Conservation (phyloP, 2,113 vertebrate species). For the Pedionomus torquatus region DNA sequence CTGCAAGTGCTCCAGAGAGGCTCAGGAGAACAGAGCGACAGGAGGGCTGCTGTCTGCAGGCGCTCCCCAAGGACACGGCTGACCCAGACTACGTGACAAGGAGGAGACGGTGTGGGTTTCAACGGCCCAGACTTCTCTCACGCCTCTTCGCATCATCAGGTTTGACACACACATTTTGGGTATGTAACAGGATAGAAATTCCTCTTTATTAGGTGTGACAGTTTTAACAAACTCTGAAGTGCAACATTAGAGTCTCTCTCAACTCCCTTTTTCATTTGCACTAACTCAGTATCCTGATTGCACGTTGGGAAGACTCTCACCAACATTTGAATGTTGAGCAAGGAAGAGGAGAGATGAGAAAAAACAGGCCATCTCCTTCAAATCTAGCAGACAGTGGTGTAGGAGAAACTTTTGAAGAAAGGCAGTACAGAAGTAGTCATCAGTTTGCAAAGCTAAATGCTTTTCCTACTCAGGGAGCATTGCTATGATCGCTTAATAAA, state of each 20-base stretch:
- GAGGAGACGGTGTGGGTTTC: rapidly evolving
- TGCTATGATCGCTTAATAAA: neutral
- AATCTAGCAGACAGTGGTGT: neutral
- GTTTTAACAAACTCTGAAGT: neutral
- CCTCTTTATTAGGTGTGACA: neutral
- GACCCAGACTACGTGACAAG: neutral
- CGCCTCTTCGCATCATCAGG: neutral
- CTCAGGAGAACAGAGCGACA: neutral
- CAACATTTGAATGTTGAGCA: neutral
- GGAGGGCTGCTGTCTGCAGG: neutral
- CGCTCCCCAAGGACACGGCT: neutral
- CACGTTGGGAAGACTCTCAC: neutral
- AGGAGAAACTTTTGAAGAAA: neutral
- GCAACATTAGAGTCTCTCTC: neutral
- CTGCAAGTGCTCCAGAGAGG: neutral
- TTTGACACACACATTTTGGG: neutral
- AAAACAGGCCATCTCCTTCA: neutral
- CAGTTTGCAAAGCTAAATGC: neutral
- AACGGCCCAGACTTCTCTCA: neutral
- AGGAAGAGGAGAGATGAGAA: neutral
- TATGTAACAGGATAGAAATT: neutral
- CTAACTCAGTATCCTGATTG: neutral
- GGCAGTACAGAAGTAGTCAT: neutral
- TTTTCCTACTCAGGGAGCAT: neutral
- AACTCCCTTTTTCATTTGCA: neutral